Evolutionary conservation across 2,113 vertebrate genomes (phyloP), one percentile per base, ranked within the genome.

Genomic region (Sylvicapra grimmia): DNA sequence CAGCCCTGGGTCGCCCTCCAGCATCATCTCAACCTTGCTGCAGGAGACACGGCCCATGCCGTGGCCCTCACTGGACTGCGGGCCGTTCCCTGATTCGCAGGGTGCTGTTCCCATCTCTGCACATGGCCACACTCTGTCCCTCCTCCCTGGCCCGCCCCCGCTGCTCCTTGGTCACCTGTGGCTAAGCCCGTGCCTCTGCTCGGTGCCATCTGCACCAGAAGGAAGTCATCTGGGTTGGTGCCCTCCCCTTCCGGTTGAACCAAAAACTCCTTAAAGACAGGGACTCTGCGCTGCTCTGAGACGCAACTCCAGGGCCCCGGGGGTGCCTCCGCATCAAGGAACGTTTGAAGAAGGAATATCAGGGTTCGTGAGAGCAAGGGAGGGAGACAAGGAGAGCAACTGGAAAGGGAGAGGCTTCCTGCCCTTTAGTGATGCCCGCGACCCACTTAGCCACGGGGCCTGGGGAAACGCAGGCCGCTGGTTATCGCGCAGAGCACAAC

Each of bases 11-110:
- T 36, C 12, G 12, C 36, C 21, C 8, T 3, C 47, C 59, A 21
- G 61, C 49, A 44, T 40, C 44, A 1, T 79, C 54, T 31, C 88
- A 33, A 8, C 18, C 16, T 14, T 11, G 40, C 29, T 23, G 4
- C 2, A 15, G 5, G n/a, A 65, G 49, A 21, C 54, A 29, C 11
- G 8, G 53, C 84, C 65, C 8, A 3, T 0, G 1, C 19, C 33
- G 12, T 25, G 16, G 33, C 47, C 56, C 53, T 63, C 5, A 1
- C 44, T 4, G 10, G 11, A 23, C 25, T 2, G 2, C 7, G 1
- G 16, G 36, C 23, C 1, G 0, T 44, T 6, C 56, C 84, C 80
- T 40, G 14, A 29, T 4, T 1, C 0, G 0, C 18, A 3, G 0
- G 4, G 8, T 44, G 16, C 23, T 40, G 29, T 36, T n/a, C 56